Evolutionary conservation across 2,113 vertebrate species (phyloP), one percentile per base, ranked within the genome.

Genomic region (Loxodonta africana): DNA sequence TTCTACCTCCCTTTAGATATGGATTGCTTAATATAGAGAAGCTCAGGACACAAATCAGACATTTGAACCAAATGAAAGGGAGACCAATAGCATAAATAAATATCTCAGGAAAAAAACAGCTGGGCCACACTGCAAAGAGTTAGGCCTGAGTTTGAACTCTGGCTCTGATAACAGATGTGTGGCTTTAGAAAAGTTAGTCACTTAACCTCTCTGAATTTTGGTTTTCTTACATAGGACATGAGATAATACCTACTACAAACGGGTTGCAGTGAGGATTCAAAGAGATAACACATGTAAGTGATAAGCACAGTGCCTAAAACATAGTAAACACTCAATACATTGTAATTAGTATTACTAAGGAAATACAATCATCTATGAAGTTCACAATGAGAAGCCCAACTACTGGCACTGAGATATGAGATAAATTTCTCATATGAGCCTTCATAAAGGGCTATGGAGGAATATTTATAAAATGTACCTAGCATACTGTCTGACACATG

Each of bases 141-240:
- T 84, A 92, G 60, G 83, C 33, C 41, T 41, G 76, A 83, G 51
- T 77, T 85, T 91, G 62, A 97, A 96, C 93, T 89, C 25, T 76
- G 71, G 25, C 26, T 96, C n/a, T 82, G 57, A 46, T 83, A 84
- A 25, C 69, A 91, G 37, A 94, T 28, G 2, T 63, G 46, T 69
- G 30, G 67, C 33, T 88, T 96, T 89, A 93, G 83, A 83, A 93
- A 95, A 96, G 46, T 91, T 83, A 89, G 18, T 85, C 77, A 89
- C 12, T 73, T 94, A 76, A 65, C 48, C n/a, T 88, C 30, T 93
- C 69, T 92, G 25, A 90, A 84, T 90, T 94, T 76, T 81, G 94
- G 44, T 82, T 20, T 93, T 83, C 63, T 94, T 87, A 89, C 25
- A 63, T 71, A 78, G 96, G 86, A 96, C 69, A 85, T 17, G 26